Base-by-base conservation (phyloP, 2,113 vertebrate species). In the Psilopsiagon aymara region DNA sequence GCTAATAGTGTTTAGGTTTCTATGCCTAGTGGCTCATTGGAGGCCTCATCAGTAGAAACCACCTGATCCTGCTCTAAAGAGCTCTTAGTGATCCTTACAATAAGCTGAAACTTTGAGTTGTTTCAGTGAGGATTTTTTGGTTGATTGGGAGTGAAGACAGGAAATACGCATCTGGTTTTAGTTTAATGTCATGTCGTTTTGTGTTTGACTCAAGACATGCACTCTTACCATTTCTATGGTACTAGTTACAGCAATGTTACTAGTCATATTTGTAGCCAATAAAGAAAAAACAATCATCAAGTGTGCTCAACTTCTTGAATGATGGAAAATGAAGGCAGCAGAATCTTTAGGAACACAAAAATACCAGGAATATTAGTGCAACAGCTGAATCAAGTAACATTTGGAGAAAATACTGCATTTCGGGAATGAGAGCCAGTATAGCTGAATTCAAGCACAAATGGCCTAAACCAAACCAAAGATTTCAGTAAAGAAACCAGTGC, bases 341-440 rank as follows among this genome's bases (percentile, higher is more conserved):
- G 43, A 53, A 83, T 53, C 27, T 46, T 81, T 37, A 59, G 80
- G 64, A 84, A 71, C 31, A 75, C n/a, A 60, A 24, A 67, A 44
- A 55, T n/a, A 35, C 13, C 16, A 39, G 0, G 1, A 13, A 13
- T 0, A 1, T 59, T 74, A 46, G 46, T 5, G 8, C n/a, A 77
- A 64, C 14, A 41, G 19, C 13, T 86, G 79, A n/a, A 83, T 70
- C 31, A 67, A 60, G 23, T 67, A 74, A 84, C 0, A 1, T 60
- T 19, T 75, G 13, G 70, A 76, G n/a, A 74, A 82, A 93, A 88
- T 6, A 19, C 3, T 46, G 44, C 3, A 9, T 86, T 89, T 91
- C 21, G 13, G 35, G 73, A 68, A 52, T 14, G 25, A 79, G 59
- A 86, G 33, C 20, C 37, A 37, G 24, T 37, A 13, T 3, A 59